These are phyloP conservation scores for Bambusicola thoracicus DNA, from an alignment of 2,113 vertebrate species.

Conservation along the genomic window DNA sequence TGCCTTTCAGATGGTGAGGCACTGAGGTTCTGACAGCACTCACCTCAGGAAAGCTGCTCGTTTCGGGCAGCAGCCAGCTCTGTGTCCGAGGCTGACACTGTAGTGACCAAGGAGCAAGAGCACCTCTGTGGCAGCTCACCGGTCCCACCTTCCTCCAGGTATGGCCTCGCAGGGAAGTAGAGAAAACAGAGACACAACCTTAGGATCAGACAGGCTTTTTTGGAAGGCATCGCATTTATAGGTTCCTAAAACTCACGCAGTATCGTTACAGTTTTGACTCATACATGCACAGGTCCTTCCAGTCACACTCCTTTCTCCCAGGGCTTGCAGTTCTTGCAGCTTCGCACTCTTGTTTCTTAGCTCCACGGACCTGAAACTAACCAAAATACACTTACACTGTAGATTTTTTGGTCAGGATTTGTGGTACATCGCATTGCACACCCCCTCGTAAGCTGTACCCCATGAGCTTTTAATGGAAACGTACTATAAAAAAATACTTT, in stretches of 20 bases:
- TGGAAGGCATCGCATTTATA: neutral
- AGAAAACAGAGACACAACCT: neutral
- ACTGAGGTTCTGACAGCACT: neutral
- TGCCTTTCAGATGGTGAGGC: neutral
- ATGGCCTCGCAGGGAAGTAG: neutral
- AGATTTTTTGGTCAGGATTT: neutral
- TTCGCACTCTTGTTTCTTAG: neutral
- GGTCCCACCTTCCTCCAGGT: neutral
- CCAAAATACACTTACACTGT: fast-evolving
- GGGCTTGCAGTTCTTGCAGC: neutral
- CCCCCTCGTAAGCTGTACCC: neutral
- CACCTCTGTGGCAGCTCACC: neutral
- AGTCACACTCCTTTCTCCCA: neutral
- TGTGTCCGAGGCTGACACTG: neutral
- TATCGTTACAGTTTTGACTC: neutral
- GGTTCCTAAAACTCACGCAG: neutral
- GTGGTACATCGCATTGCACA: neutral
- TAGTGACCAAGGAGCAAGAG: neutral
- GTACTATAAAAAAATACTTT: neutral
- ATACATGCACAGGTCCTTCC: neutral
- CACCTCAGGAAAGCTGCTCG: neutral
- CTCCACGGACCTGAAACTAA: neutral
- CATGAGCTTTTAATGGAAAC: neutral
- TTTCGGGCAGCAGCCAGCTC: neutral
- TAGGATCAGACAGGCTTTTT: neutral